Conservation (phyloP, 35 echinoderm and acorn worm genomes). For the Nesometra sesokonis region DNA sequence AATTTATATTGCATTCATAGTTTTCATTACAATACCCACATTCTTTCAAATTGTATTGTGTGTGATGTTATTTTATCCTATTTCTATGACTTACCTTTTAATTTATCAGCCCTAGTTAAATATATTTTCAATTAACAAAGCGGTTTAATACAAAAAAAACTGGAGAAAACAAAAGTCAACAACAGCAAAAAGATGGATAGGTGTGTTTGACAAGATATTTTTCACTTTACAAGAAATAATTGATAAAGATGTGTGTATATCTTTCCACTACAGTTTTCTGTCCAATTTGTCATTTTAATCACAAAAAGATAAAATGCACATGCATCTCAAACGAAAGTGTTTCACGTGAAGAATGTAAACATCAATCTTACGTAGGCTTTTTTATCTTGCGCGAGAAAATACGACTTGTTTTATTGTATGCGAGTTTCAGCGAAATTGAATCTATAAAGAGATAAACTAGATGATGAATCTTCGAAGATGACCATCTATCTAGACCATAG, state of each 20-base stretch:
- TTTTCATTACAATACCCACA: too few species aligned
- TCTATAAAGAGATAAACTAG: not conserved
- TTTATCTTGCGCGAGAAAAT: not conserved
- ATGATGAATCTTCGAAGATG: not conserved
- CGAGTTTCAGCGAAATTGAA: not conserved
- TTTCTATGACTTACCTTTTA: not conserved
- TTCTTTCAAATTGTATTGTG: too few species aligned
- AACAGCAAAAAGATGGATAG: not conserved
- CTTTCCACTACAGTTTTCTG: not conserved
- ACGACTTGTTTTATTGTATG: not conserved
- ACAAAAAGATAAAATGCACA: not conserved
- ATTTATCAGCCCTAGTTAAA: not conserved
- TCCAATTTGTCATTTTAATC: not conserved
- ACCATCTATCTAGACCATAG: not conserved
- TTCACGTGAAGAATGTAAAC: not conserved
- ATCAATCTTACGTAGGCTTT: not conserved
- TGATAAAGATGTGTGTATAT: not conserved
- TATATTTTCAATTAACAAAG: not conserved
- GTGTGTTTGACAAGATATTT: not conserved
- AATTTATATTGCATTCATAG: too few species aligned
- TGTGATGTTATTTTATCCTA: too few species aligned
- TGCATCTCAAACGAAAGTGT: not conserved
- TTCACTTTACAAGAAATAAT: not conserved
- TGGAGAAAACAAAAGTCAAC: not conserved
- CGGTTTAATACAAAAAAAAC: not conserved